Evolutionary conservation across 2,888 invertebrate genomes (phyloP).

Genomic region (Phragmatobia fuliginosa): DNA sequence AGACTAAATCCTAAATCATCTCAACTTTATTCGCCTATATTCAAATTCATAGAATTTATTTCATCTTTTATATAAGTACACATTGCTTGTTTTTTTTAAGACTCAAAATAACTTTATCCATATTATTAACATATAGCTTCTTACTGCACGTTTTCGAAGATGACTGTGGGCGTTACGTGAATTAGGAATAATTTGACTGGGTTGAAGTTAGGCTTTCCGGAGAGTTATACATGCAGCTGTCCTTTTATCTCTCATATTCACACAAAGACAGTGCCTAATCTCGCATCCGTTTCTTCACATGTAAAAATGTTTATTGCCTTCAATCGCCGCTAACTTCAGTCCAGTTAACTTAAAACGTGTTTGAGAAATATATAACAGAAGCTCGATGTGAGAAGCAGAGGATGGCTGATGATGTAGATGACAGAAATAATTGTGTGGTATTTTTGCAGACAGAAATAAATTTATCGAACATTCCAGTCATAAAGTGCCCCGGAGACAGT

Average conservation of each 20-base stretch:
- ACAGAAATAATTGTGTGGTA: too few species aligned
- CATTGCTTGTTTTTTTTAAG: neutral
- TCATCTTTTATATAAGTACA: too few species aligned
- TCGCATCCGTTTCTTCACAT: neutral
- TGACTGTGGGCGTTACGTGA: neutral
- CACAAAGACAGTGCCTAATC: neutral
- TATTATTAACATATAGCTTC: neutral
- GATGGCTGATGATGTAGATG: too few species aligned
- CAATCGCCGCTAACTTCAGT: neutral
- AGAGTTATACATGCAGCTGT: neutral
- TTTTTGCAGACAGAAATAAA: constrained; percentile 9
- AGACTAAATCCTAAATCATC: neutral
- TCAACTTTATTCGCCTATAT: neutral
- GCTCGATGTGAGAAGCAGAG: too few species aligned
- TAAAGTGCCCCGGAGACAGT: too few species aligned
- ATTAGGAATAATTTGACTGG: neutral
- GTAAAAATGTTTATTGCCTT: neutral
- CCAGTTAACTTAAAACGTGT: neutral
- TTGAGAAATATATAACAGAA: neutral
- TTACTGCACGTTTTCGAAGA: too few species aligned
- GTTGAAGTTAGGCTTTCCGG: neutral
- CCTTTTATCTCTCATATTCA: neutral
- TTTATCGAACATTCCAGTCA: constrained; percentile 35
- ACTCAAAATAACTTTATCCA: neutral
- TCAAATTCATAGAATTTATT: too few species aligned